phyloP scores from a whole-genome alignment of 2,888 invertebrate species.

The Tiliacea aurago region DNA sequence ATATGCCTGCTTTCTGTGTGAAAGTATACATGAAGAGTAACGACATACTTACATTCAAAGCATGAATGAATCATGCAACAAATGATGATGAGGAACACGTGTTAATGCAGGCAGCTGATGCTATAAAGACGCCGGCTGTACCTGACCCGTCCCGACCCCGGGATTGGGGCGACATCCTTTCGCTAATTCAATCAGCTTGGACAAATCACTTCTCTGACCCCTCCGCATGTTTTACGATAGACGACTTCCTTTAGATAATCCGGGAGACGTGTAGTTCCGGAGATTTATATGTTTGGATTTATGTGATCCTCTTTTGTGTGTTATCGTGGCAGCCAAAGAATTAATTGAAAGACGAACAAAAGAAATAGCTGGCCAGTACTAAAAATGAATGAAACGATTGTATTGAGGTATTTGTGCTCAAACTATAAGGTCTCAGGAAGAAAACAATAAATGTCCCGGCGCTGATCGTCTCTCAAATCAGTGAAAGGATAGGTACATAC shows the following conservation, averaged over 20 bases:
- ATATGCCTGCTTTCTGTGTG: conserved; percentile 24
- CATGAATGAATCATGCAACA: conserved; percentile 71
- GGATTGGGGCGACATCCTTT: conserved; percentile 75
- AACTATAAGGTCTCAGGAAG: neutral
- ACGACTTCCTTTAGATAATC: conserved; percentile 67
- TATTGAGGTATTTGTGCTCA: neutral
- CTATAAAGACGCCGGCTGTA: conserved; percentile 76
- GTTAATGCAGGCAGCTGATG: conserved; percentile 79
- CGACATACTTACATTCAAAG: conserved; percentile 41
- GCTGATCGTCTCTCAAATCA: neutral
- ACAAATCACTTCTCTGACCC: conserved; percentile 72
- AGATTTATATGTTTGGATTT: conserved; percentile 9
- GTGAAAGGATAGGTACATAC: neutral
- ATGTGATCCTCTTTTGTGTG: conserved; percentile 1
- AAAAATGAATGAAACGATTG: neutral
- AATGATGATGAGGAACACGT: conserved; percentile 70
- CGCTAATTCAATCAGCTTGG: conserved; percentile 83
- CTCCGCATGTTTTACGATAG: conserved; percentile 59
- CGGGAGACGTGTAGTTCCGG: conserved; percentile 23
- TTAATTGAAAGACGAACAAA: conserved; percentile 2
- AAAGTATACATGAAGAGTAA: conserved; percentile 17
- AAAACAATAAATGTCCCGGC: neutral
- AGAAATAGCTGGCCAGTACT: neutral
- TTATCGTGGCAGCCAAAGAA: neutral
- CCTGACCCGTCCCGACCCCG: conserved; percentile 74